phyloP scores from a whole-genome alignment of 2,797 vertebrate genomes.

The Sebastes steindachneri region DNA sequence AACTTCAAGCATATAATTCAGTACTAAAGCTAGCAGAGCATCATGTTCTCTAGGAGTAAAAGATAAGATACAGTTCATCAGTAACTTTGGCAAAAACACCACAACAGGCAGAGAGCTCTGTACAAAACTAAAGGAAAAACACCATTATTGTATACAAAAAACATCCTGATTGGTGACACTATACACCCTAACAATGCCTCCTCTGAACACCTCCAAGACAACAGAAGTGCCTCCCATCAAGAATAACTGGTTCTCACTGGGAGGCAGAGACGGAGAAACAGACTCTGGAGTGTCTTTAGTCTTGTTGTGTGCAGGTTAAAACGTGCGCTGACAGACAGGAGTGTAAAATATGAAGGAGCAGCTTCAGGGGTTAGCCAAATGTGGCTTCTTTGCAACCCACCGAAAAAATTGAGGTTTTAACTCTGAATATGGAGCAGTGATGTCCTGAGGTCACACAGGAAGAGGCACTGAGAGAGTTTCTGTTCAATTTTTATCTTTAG shows the following conservation, averaged over 20 bases:
- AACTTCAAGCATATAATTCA: conserved; percentile 50
- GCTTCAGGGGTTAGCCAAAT: neutral
- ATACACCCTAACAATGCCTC: neutral
- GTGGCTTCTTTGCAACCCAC: neutral
- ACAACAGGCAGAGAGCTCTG: conserved; percentile 34
- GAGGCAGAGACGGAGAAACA: neutral
- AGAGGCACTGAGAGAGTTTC: conserved; percentile 43
- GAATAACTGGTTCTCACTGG: neutral
- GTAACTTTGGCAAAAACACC: conserved; percentile 66
- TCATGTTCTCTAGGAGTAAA: conserved; percentile 19
- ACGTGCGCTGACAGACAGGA: neutral
- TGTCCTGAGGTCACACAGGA: conserved; percentile 39
- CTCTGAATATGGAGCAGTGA: conserved; percentile 1
- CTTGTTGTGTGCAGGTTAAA: neutral
- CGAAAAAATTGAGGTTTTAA: neutral
- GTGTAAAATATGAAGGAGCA: conserved; percentile 21
- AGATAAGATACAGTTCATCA: conserved; percentile 31
- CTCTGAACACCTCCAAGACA: conserved; percentile 21
- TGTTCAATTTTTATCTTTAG: neutral
- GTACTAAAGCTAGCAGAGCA: conserved; percentile 53
- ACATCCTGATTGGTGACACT: neutral
- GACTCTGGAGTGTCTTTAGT: conserved; percentile 34
- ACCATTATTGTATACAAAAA: conserved; percentile 27
- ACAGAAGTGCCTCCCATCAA: neutral
- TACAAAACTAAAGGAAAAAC: conserved; percentile 56